phyloP scores from a whole-genome alignment of 2,888 invertebrate species.

The Blastobasis lacticolella region DNA sequence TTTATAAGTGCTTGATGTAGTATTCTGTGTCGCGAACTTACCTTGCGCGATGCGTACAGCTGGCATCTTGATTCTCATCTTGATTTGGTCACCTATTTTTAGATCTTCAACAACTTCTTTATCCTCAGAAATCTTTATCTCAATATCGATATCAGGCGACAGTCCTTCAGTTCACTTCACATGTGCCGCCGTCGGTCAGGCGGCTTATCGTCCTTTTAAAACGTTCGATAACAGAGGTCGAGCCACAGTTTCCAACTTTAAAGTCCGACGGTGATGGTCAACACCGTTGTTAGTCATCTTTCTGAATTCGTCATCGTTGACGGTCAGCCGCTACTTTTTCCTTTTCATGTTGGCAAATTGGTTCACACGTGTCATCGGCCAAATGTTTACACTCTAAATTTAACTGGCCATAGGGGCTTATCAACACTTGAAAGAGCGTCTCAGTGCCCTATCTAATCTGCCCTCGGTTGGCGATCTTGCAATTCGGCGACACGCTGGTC shows the following conservation, averaged over 20 bases:
- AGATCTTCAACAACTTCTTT: constrained; percentile 60
- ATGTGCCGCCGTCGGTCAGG: constrained; percentile 66
- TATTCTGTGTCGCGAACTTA: constrained; percentile 58
- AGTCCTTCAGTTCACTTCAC: constrained; percentile 63
- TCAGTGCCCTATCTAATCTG: constrained; percentile 64
- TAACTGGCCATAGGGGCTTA: constrained; percentile 58
- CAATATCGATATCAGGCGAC: constrained; percentile 46
- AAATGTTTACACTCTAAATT: constrained; percentile 49
- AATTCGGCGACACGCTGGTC: constrained; percentile 43
- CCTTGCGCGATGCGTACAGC: constrained; percentile 98
- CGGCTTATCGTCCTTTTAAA: constrained; percentile 60
- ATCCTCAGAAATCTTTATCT: constrained; percentile 58
- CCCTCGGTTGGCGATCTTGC: constrained; percentile 59
- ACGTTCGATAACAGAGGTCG: constrained; percentile 53
- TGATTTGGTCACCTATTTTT: constrained; percentile 78
- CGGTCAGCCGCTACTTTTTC: constrained; percentile 52
- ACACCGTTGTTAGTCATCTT: constrained; percentile 49
- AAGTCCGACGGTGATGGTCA: constrained; percentile 57
- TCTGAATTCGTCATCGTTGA: constrained; percentile 28
- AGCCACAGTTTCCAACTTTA: constrained; percentile 45
- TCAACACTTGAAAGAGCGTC: constrained; percentile 64
- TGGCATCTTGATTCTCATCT: constrained; percentile 98
- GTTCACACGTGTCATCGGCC: constrained; percentile 31
- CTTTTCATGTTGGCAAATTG: constrained; percentile 59
- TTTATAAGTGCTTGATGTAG: too few relatives aligned